These are phyloP conservation scores for Forbesichthys agassizii DNA, from an alignment of 2,113 vertebrate species.

Conservation along the genomic window DNA sequence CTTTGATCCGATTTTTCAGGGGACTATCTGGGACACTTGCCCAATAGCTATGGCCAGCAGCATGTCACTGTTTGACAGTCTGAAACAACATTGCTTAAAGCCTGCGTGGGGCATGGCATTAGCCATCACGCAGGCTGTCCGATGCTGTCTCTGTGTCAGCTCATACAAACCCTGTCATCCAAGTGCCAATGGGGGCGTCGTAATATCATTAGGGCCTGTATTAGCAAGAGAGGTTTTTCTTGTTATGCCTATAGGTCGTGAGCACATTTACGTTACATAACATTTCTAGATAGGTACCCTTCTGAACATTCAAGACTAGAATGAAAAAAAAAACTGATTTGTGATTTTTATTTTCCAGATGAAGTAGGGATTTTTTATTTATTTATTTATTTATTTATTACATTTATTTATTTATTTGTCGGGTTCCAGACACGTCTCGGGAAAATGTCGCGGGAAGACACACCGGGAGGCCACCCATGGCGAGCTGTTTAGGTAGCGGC, in stretches of 20 bases:
- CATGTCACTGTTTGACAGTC: constrained; percentile 38
- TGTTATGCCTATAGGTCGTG: not conserved
- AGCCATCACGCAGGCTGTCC: constrained; percentile 26
- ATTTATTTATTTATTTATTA: no score
- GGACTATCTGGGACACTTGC: constrained; percentile 36
- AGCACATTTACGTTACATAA: constrained; percentile 21
- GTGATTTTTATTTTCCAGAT: constrained; percentile 19
- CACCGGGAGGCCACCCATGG: constrained; percentile 48
- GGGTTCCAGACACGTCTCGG: constrained; percentile 39
- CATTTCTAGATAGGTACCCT: constrained; percentile 7
- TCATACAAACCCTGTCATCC: no score
- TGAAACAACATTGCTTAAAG: constrained; percentile 33
- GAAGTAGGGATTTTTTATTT: not conserved
- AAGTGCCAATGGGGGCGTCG: no score
- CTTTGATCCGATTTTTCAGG: constrained; percentile 49
- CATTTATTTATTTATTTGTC: constrained; percentile 11
- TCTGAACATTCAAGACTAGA: not conserved
- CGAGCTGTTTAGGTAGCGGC: constrained; percentile 59
- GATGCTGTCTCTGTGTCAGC: no score
- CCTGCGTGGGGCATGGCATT: constrained; percentile 17
- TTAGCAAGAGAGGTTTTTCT: constrained; percentile 2
- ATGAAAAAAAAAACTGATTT: not conserved
- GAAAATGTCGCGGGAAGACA: constrained; percentile 30
- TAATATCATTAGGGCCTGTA: not conserved
- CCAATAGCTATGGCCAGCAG: constrained; percentile 40